Evolutionary conservation across 2,113 vertebrate genomes (phyloP).

Genomic region (Psilopogon haemacephalus): DNA sequence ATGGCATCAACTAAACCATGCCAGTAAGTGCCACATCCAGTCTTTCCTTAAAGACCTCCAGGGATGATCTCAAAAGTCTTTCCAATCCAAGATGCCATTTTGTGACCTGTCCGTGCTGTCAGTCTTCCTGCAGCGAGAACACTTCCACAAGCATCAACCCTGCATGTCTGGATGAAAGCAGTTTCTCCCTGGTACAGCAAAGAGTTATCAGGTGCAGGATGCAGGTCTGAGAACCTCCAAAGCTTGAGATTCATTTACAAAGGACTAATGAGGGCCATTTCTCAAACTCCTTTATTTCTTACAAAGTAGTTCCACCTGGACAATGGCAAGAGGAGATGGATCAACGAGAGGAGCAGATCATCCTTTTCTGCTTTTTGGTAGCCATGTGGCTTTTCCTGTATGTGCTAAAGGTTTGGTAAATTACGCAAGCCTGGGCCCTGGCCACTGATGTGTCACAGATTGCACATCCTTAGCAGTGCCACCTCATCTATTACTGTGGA

Average conservation of each 20-base stretch:
- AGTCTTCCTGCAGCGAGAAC: background rate
- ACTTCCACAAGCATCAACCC: background rate
- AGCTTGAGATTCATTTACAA: background rate
- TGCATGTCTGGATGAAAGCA: background rate
- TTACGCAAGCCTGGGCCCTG: conserved; percentile 74
- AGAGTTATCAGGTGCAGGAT: background rate
- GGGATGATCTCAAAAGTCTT: too few species aligned
- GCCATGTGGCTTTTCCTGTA: conserved; percentile 72
- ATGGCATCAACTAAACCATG: too few species aligned
- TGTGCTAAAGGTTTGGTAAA: conserved; percentile 78
- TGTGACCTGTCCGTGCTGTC: background rate
- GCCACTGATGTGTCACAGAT: conserved; percentile 77
- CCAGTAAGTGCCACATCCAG: too few species aligned
- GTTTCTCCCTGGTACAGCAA: background rate
- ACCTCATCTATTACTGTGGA: conserved; percentile 72
- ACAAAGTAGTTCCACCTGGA: conserved; percentile 65
- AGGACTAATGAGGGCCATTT: background rate
- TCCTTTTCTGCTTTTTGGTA: conserved; percentile 73
- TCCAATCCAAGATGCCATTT: too few species aligned
- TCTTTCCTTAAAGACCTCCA: too few species aligned
- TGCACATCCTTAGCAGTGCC: conserved; percentile 76
- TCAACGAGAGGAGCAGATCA: conserved; percentile 70
- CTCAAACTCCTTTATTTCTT: background rate
- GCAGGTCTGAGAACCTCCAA: background rate
- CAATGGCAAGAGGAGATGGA: conserved; percentile 78